phyloP scores from a whole-genome alignment of 92 coral and sea anemone species.

The Zoanthus sansibaricus region DNA sequence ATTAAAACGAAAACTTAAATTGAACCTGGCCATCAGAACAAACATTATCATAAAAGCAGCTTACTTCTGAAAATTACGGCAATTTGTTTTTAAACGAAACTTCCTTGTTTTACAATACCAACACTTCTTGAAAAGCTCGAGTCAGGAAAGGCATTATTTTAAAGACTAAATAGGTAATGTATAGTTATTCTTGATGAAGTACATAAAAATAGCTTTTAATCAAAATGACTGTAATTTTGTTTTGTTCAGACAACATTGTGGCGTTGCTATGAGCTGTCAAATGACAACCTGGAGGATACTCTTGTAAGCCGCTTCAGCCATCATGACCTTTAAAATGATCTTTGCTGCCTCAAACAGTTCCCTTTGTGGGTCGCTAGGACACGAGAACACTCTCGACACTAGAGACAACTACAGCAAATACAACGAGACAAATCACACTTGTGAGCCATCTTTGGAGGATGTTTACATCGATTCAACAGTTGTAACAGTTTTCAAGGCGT shows the following conservation, averaged over 20 bases:
- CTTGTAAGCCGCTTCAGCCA: not conserved
- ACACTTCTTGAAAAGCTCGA: not conserved
- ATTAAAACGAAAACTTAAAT: no score
- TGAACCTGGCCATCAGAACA: not conserved
- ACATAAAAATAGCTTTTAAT: not conserved
- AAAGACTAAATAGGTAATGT: not conserved
- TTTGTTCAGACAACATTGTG: not conserved
- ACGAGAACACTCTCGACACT: not conserved
- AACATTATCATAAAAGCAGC: not conserved
- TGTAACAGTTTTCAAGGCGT: constrained; percentile 22
- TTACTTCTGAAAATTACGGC: not conserved
- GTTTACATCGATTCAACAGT: not conserved
- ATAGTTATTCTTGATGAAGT: not conserved
- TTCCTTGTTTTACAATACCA: not conserved
- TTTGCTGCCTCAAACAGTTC: not conserved
- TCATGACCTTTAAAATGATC: not conserved
- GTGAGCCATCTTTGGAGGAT: not conserved
- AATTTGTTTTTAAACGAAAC: no score
- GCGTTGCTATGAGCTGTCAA: not conserved
- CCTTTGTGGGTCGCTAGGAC: not conserved
- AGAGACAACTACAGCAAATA: not conserved
- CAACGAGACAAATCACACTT: constrained; percentile 7
- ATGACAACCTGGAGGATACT: not conserved
- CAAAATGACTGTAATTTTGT: not conserved
- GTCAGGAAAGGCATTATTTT: not conserved